Evolutionary conservation across 1,140 invertebrate species (phyloP).

Genomic region (Brachionus rotundiformis): DNA sequence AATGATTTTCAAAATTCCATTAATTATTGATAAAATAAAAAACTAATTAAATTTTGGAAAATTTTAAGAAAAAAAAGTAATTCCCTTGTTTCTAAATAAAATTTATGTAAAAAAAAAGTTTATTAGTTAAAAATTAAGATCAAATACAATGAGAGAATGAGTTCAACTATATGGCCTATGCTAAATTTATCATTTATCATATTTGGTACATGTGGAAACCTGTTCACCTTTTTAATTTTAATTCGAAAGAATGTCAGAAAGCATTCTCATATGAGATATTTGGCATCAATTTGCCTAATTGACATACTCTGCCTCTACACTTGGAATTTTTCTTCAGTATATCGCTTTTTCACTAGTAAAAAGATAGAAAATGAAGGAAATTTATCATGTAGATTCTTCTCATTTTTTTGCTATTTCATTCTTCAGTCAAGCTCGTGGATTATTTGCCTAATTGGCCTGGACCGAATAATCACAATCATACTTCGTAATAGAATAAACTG

Average conservation of each 20-base stretch:
- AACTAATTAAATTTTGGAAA: background rate
- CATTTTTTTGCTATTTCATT: constrained; percentile 45
- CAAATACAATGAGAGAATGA: constrained; percentile 14
- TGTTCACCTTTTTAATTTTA: constrained; percentile 28
- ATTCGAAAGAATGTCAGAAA: constrained; percentile 38
- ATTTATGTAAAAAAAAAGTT: background rate
- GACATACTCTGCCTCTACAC: constrained; percentile 31
- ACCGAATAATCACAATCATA: constrained; percentile 25
- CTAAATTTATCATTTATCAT: constrained; percentile 40
- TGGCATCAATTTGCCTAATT: constrained; percentile 1
- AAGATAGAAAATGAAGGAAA: constrained; percentile 22
- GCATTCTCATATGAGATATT: constrained; percentile 44
- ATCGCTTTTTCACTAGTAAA: background rate
- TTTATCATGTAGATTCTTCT: background rate
- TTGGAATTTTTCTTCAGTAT: constrained; percentile 30
- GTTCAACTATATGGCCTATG: background rate
- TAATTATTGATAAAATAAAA: background rate
- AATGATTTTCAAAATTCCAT: background rate
- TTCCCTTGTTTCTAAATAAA: background rate
- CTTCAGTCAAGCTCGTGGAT: constrained; percentile 50
- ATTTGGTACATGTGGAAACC: constrained; percentile 36
- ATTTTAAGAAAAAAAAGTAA: constrained; percentile 18
- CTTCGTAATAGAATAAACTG: background rate
- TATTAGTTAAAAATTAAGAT: background rate
- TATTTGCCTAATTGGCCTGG: constrained; percentile 38